Percentiles rank a stretch among this genome's conserved stretches.
phyloP scores from a whole-genome alignment of 1,140 invertebrate genomes.

The Drosophila lowei region DNA sequence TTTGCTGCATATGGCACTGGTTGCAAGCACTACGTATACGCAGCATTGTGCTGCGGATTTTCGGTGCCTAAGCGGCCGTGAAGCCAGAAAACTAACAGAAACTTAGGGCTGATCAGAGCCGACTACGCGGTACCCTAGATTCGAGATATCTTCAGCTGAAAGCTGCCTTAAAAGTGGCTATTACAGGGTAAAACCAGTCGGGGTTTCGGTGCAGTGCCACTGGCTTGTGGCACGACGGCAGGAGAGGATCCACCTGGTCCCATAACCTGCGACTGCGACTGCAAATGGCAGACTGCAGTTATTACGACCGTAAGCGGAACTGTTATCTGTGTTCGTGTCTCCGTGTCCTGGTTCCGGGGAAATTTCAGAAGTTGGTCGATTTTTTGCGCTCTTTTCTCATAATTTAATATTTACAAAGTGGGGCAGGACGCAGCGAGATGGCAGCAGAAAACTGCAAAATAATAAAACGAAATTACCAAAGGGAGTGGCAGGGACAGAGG shows the following conservation, averaged over 20 bases:
- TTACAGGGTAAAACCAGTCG: no score
- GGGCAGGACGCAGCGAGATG: constrained; percentile 38
- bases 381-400: constrained; percentile 49
- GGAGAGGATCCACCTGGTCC: constrained; percentile 19
- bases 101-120: background rate
- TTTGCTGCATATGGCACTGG: constrained; percentile 65
- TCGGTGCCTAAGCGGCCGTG: constrained; percentile 61
- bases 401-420: constrained; percentile 82
- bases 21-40: constrained; percentile 59
- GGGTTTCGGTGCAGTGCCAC: no score
- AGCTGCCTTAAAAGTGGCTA: background rate
- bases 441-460: constrained; percentile 76
- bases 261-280: constrained; percentile 9
- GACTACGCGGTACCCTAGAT: no score
- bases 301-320: constrained; percentile 77
- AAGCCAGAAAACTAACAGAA: constrained; percentile 53
- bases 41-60: constrained; percentile 58
- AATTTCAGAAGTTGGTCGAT: constrained; percentile 50
- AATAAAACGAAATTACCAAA: constrained; percentile 79
- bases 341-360: constrained; percentile 44
- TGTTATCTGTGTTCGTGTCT: constrained; percentile 61
- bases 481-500: constrained; percentile 13
- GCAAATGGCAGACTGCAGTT: constrained; percentile 67
- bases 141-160: background rate
- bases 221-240: no score